A percentile compares a stretch with the other conserved stretches of the same genome.
phyloP scores from a whole-genome alignment of 53 echinoderm and acorn worm genomes.

The Paelopatides confundens region DNA sequence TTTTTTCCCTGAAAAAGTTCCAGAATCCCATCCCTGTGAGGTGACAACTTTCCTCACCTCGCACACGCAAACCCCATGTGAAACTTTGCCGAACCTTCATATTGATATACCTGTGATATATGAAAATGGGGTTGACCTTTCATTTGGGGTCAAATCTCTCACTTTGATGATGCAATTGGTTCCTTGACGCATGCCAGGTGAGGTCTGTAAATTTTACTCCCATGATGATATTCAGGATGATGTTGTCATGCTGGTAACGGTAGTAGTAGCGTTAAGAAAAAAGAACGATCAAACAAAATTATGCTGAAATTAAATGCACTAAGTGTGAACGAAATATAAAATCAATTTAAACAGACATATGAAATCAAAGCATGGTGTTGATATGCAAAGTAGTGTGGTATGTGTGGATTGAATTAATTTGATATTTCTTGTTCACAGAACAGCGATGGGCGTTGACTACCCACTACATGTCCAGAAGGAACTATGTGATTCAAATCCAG shows the following conservation, averaged over 20 bases:
- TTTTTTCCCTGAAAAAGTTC: too few relatives aligned
- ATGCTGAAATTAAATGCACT: background rate
- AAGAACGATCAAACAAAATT: background rate
- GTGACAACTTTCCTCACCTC: too few relatives aligned
- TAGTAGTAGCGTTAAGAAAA: background rate
- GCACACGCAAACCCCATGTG: too few relatives aligned
- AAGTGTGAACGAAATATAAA: background rate
- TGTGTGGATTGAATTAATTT: slow-evolving; percentile 2
- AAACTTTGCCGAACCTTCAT: too few relatives aligned
- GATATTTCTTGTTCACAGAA: slow-evolving; percentile 7
- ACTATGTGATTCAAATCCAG: background rate
- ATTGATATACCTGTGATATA: too few relatives aligned
- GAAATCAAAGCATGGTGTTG: background rate
- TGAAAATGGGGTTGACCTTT: too few relatives aligned
- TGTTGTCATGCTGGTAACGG: background rate
- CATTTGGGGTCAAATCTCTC: too few relatives aligned
- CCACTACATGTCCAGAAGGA: slow-evolving; percentile 34
- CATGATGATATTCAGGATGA: too few relatives aligned
- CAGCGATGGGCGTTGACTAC: slow-evolving; percentile 17
- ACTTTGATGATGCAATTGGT: too few relatives aligned
- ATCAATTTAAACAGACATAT: slow-evolving; percentile 7
- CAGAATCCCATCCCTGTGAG: too few relatives aligned
- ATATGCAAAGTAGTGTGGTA: background rate
- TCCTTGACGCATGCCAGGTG: too few relatives aligned
- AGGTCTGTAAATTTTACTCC: too few relatives aligned